Conservation (phyloP, 2,888 invertebrate genomes). For the Dione juno region DNA sequence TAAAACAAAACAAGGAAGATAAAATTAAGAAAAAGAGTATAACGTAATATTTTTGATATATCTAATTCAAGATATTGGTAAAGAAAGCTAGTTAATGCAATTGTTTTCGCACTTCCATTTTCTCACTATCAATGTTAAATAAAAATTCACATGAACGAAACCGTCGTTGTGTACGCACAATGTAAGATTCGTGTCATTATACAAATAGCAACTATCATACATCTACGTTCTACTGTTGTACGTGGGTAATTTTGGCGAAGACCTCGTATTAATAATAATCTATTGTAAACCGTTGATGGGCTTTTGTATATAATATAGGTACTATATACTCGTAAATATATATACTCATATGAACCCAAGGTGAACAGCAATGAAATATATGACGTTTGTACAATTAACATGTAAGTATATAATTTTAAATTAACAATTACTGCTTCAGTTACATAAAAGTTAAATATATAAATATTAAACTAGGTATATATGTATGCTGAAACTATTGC, state of each 20-base stretch:
- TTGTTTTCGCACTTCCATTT: not conserved
- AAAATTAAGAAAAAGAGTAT: not conserved
- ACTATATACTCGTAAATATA: constrained; percentile 16
- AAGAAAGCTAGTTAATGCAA: not conserved
- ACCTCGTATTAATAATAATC: constrained; percentile 67
- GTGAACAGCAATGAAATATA: constrained; percentile 25
- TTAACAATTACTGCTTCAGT: not conserved
- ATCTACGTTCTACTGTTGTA: constrained; percentile 51
- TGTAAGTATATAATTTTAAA: not conserved
- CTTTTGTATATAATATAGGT: constrained; percentile 29
- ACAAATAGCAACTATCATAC: constrained; percentile 63
- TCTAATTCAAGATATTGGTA: not conserved
- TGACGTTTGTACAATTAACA: constrained; percentile 1
- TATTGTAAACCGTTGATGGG: constrained; percentile 54
- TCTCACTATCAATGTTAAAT: not conserved
- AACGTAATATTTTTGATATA: not conserved
- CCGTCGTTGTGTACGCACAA: constrained; percentile 4
- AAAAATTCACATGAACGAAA: constrained; percentile 2
- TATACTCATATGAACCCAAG: constrained; percentile 29
- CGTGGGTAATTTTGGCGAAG: constrained; percentile 71
- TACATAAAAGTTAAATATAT: not conserved
- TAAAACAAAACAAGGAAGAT: not conserved
- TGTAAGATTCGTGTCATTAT: constrained; percentile 60
- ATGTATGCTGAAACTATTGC: not conserved
- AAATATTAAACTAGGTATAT: not conserved